Conservation (phyloP, 2,888 invertebrate genomes). For the Cephonodes hylas region DNA sequence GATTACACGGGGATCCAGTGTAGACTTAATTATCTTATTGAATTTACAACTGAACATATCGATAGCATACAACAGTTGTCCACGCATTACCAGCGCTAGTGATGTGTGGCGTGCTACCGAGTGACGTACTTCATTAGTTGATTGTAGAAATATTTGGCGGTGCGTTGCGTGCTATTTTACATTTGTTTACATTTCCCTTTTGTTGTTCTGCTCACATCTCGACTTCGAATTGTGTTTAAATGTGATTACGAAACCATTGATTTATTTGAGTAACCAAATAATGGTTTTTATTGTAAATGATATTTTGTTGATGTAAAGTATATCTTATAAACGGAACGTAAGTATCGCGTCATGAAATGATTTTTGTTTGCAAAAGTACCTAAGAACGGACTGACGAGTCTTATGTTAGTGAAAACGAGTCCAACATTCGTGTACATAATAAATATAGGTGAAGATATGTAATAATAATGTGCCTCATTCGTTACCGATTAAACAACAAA, state of each 20-base stretch:
- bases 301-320: slow-evolving; percentile 51
- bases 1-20: neutral
- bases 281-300: slow-evolving; percentile 53
- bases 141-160: neutral
- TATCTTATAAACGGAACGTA: slow-evolving; percentile 13
- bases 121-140: neutral
- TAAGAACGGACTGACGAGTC: slow-evolving; percentile 57
- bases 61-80: neutral
- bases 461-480: slow-evolving; percentile 75
- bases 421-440: slow-evolving; percentile 46
- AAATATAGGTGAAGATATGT: slow-evolving; percentile 41
- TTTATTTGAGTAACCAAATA: slow-evolving; percentile 60
- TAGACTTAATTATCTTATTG: slow-evolving; percentile 6
- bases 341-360: slow-evolving; percentile 11
- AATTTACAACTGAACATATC: slow-evolving; percentile 7
- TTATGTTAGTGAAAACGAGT: slow-evolving; percentile 46
- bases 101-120: neutral
- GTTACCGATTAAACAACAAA: slow-evolving; percentile 74
- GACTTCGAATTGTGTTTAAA: slow-evolving; percentile 44
- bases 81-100: neutral
- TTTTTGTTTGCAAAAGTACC: slow-evolving; percentile 32
- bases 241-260: slow-evolving; percentile 79
- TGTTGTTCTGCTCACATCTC: slow-evolving; percentile 30
- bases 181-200: slow-evolving; percentile 18
- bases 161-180: slow-evolving; percentile 4